Evolutionary conservation across 2,888 invertebrate genomes (phyloP), one percentile per base, ranked within the genome.

Genomic region (Apocheima hispidaria): DNA sequence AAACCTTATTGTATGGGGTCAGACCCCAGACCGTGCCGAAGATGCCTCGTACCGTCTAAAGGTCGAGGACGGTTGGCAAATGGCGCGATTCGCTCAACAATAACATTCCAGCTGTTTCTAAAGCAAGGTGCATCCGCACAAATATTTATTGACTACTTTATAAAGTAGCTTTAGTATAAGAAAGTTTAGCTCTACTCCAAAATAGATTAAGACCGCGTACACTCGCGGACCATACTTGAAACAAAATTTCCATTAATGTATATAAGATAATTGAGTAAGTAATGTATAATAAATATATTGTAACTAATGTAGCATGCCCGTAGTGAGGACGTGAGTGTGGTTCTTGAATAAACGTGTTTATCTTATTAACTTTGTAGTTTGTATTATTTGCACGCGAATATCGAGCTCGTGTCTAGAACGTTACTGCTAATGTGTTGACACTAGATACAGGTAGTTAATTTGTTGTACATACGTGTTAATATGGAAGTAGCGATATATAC

Each of bases 311-410:
- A 74, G 83, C 83, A 79, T 79, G 87, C 66, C 71, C 83, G 87
- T 80, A 70, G 82, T 68, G 75, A 82, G 82, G 73, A 80, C 77
- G 84, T 81, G 84, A 73, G 80, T 73, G 75, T 83, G 76, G 77
- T 80, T 82, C 78, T 70, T 77, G 83, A 90, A 90, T 91, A 92
- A 91, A 91, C 84, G 86, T 89, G 88, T 86, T 86, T 88, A 84
- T 83, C 83, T 79, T 81, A 88, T 82, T 81, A 75, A 57, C 60
- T 84, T 51, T 87, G 79, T 75, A 65, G 68, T 86, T 87, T 82
- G 82, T 82, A 82, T 87, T 82, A 82, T 87, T 86, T 79, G 72
- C 75, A 70, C 68, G 69, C 56, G 59, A 66, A 70, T 65, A 70
- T 52, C 48, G 49, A 60, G 63, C 64, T 75, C 65, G 69, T 80